Evolutionary conservation across 2,888 invertebrate species (phyloP), one percentile per base, ranked within the genome.

Genomic region (Drosophila nr. fundita): DNA sequence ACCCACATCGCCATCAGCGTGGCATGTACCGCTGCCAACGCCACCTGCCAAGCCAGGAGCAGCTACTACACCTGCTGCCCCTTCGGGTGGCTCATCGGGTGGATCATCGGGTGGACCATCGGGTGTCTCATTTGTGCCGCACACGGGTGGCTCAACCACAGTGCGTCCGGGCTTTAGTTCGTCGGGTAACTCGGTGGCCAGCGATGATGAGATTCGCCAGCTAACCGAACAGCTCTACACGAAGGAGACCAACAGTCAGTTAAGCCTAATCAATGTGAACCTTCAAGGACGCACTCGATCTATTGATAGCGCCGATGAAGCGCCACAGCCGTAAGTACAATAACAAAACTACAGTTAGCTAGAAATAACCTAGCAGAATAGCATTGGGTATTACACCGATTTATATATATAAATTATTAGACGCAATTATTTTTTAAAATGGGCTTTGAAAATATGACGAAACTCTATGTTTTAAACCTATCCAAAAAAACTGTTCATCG

Each of bases 231-330:
- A 95, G 61, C 93, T 97, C 27, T 94, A 96, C 67, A 94, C 94
- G 65, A 96, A 96, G 90, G 97, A 97, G 90, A 93, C 92, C 0
- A 97, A 96, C 91, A 97, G 96, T 91, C 96, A 96, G 48, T 95
- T 96, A 8, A 95, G 93, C 88, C 94, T 95, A 78, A 94, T 97
- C n/a, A 95, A 94, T 0, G 89, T 97, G 2, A 96, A 97, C 91
- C 94, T 95, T 71, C 97, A 97, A 93, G 96, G 95, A 75, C 95
- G 95, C 91, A 97, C 97, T 0, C 94, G 95, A 2, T 96, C 96
- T 11, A 94, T 94, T 57, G 96, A 95, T 21, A 93, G 93, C 61
- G 94, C 93, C 18, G 97, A 97, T 91, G 95, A 96, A 92, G 97
- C 97, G 10, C 95, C 97, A 32, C 92, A 94, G 81, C 96, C 96